phyloP scores from a whole-genome alignment of 2,113 vertebrate species.

The Herpailurus yagouaroundi region DNA sequence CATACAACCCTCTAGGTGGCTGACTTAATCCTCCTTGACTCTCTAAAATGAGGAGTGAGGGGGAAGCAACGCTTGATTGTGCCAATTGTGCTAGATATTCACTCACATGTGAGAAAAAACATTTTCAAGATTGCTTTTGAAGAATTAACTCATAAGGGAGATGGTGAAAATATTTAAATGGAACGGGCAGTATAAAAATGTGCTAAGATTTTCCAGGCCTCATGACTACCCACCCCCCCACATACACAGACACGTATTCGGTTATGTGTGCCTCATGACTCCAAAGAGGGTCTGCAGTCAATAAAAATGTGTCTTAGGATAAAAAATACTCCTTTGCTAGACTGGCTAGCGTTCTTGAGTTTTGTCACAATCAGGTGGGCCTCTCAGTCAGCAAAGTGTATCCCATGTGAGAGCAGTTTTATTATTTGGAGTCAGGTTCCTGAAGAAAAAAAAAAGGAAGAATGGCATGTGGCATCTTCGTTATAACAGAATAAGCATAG shows the following conservation, averaged over 20 bases:
- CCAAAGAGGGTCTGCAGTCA: neutral
- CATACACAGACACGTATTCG: neutral
- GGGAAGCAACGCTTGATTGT: neutral
- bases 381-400: neutral
- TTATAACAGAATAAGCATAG: neutral
- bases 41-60: neutral
- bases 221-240: neutral
- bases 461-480: neutral
- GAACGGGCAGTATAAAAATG: neutral
- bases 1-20: neutral
- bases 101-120: neutral
- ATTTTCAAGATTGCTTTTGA: neutral
- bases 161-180: neutral
- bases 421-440: neutral
- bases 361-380: neutral
- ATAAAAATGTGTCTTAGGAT: neutral
- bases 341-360: neutral
- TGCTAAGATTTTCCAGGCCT: neutral
- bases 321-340: neutral
- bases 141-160: neutral
- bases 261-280: neutral
- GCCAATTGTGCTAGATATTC: neutral
- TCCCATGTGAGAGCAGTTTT: neutral
- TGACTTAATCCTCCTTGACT: neutral
- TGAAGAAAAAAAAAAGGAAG: constrained; percentile 33